Evolutionary conservation across 2,888 invertebrate genomes (phyloP).

Genomic region (Netelia melanura): DNA sequence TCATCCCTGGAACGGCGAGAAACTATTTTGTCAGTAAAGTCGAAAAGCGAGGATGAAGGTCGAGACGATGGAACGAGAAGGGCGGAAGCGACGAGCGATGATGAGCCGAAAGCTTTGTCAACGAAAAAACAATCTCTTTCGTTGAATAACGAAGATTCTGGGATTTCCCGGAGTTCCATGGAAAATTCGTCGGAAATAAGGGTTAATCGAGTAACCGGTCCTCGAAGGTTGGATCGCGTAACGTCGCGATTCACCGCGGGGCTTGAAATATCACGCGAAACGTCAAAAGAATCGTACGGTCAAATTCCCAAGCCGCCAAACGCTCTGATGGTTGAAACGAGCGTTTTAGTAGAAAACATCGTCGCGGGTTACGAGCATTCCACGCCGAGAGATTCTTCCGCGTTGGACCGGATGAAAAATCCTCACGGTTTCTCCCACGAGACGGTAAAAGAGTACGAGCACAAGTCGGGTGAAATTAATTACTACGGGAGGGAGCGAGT

Average conservation of each 20-base stretch:
- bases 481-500: background rate
- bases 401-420: background rate
- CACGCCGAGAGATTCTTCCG: background rate
- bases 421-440: background rate
- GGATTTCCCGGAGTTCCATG: background rate
- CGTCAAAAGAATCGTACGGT: constrained; percentile 3
- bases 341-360: background rate
- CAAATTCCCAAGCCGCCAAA: constrained; percentile 4
- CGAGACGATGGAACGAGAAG: background rate
- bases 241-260: background rate
- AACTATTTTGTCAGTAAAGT: background rate
- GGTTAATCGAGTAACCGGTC: background rate
- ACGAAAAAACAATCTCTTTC: background rate
- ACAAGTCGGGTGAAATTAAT: constrained; percentile 30
- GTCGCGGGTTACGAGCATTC: constrained; percentile 18
- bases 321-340: background rate
- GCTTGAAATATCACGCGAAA: constrained; percentile 1
- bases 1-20: constrained; percentile 29
- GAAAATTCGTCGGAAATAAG: background rate
- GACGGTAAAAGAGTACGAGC: constrained; percentile 1
- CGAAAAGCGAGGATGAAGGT: background rate
- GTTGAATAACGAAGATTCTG: background rate
- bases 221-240: background rate
- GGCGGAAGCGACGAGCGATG: background rate
- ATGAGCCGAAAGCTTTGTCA: background rate